Evolutionary conservation across 92 coral and sea anemone genomes (phyloP).

Genomic region (Phenganax marumi): DNA sequence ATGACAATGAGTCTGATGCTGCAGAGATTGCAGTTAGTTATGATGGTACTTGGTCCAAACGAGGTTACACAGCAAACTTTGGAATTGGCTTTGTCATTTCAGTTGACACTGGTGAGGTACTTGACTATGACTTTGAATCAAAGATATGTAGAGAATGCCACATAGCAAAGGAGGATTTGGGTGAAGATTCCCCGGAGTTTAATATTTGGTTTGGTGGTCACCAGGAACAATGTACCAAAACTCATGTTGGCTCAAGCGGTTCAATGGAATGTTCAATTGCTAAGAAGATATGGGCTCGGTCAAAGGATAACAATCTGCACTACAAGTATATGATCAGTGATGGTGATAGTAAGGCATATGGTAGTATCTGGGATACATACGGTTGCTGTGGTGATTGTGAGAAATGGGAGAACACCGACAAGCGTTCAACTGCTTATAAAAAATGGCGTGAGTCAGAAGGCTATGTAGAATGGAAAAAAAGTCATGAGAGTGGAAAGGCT

Average conservation of each 20-base stretch:
- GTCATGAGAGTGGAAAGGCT: conserved; percentile 34
- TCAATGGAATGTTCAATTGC: conserved; percentile 39
- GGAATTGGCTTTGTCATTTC: conserved; percentile 30
- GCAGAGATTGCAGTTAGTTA: conserved; percentile 34
- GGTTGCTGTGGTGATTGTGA: conserved; percentile 28
- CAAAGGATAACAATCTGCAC: conserved; percentile 20
- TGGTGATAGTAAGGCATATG: conserved; percentile 39
- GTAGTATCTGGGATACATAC: conserved; percentile 23
- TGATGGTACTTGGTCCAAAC: conserved; percentile 39
- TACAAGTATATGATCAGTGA: conserved; percentile 42
- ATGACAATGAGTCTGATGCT: conserved; percentile 21
- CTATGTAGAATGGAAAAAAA: conserved; percentile 35
- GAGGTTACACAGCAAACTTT: conserved; percentile 38
- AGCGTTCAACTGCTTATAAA: conserved; percentile 35
- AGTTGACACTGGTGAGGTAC: conserved; percentile 40
- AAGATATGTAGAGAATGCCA: conserved; percentile 20
- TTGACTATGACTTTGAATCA: conserved; percentile 34
- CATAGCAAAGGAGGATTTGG: conserved; percentile 17
- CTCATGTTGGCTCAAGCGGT: conserved; percentile 41
- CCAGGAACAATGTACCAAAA: conserved; percentile 13
- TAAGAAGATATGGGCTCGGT: conserved; percentile 41
- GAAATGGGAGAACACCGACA: conserved; percentile 28
- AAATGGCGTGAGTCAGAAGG: conserved; percentile 33
- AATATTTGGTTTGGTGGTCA: conserved; percentile 13
- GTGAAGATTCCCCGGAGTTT: conserved; percentile 28